Percentiles rank a stretch among this genome's conserved stretches.
phyloP scores from a whole-genome alignment of 2,113 vertebrate species.

The Chloroceryle aenea region DNA sequence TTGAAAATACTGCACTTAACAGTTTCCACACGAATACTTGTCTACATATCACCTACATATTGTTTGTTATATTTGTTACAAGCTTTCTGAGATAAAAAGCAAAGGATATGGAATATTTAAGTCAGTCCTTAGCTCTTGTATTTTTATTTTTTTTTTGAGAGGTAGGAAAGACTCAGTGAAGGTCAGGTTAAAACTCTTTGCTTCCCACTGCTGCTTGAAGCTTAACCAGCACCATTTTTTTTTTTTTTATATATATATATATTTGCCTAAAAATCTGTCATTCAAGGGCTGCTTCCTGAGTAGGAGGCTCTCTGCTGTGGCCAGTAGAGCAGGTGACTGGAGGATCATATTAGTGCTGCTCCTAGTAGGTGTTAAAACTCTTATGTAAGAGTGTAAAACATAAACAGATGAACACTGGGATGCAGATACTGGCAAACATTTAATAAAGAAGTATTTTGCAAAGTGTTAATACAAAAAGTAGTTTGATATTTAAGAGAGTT shows the following conservation, averaged over 20 bases:
- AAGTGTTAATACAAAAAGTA: background rate
- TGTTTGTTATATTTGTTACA: background rate
- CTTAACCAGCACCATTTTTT: background rate
- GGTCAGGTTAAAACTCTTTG: background rate
- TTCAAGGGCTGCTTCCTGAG: background rate
- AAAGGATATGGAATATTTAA: background rate
- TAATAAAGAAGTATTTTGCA: background rate
- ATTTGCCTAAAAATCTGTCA: background rate
- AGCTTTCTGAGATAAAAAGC: background rate
- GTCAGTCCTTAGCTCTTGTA: background rate
- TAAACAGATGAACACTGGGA: background rate
- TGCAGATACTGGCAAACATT: background rate
- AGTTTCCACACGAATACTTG: background rate
- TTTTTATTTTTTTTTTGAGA: background rate
- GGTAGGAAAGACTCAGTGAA: background rate
- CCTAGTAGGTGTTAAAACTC: background rate
- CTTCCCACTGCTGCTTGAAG: background rate
- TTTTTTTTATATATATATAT: rapidly evolving
- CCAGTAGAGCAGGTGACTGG: background rate
- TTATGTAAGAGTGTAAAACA: background rate
- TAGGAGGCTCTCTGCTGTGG: background rate
- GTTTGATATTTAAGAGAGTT: background rate
- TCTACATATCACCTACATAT: background rate
- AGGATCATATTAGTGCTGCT: background rate
- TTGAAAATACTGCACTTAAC: background rate